A percentile compares a stretch with the other conserved stretches of the same genome.
phyloP scores from a whole-genome alignment of 2,113 vertebrate species.

The Myodes glareolus region DNA sequence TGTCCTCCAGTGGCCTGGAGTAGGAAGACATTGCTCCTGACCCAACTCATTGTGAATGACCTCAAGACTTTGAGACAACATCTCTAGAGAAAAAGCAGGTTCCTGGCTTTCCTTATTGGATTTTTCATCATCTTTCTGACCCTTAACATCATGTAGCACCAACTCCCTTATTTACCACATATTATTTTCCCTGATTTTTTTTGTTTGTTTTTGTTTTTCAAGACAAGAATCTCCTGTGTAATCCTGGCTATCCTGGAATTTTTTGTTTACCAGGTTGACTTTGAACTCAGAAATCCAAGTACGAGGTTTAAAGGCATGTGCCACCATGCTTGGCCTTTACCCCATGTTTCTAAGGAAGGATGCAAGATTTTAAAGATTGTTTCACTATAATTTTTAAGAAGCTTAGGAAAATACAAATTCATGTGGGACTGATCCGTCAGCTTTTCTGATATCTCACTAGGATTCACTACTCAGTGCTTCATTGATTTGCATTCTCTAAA shows the following conservation, averaged over 20 bases:
- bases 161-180: not conserved
- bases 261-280: not conserved
- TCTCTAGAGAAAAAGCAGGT: not conserved
- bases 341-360: not conserved
- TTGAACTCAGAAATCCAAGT: not conserved
- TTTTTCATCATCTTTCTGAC: not conserved
- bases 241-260: not conserved
- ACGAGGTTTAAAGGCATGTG: not conserved
- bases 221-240: not conserved
- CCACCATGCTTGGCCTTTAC: not conserved
- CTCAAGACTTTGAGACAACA: not conserved
- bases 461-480: not conserved
- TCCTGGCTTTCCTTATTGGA: not conserved
- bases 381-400: not conserved
- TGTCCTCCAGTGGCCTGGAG: not conserved
- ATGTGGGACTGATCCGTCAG: not conserved
- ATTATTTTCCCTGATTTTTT: too few relatives aligned
- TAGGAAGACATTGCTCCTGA: not conserved
- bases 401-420: not conserved
- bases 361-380: not conserved
- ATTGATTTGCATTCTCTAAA: not conserved
- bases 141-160: not conserved
- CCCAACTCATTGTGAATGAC: not conserved
- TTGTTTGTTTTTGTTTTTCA: not conserved
- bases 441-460: not conserved